Evolutionary conservation across 2,797 vertebrate species (phyloP).

Genomic region (Falco novaeseelandiae): DNA sequence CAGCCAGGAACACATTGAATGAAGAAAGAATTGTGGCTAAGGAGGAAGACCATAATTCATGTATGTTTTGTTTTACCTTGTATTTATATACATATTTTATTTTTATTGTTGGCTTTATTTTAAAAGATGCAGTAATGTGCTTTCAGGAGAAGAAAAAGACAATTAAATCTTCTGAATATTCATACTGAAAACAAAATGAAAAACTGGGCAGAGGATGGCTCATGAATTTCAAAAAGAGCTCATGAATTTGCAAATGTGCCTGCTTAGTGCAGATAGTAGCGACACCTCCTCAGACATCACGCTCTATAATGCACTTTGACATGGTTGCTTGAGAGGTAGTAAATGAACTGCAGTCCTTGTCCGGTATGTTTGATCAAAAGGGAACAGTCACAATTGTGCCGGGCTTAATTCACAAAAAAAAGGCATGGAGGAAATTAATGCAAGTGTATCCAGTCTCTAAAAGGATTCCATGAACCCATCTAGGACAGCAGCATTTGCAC

Average conservation of each 20-base stretch:
- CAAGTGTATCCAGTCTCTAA: background rate
- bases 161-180: background rate
- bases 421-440: slow-evolving; percentile 45
- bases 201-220: slow-evolving; percentile 19
- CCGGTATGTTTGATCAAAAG: slow-evolving; percentile 51
- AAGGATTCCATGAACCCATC: background rate
- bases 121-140: background rate
- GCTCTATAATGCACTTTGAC: slow-evolving; percentile 59
- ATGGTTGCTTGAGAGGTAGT: slow-evolving; percentile 52
- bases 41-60: background rate
- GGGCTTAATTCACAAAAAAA: slow-evolving; percentile 62
- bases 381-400: slow-evolving; percentile 16
- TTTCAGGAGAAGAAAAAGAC: background rate
- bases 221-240: slow-evolving; percentile 70
- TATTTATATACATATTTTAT: background rate
- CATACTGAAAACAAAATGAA: slow-evolving; percentile 47
- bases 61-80: background rate
- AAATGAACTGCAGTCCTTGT: slow-evolving; percentile 66
- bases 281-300: slow-evolving; percentile 56
- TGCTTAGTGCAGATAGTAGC: slow-evolving; percentile 62
- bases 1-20: background rate
- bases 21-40: background rate
- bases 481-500: background rate
- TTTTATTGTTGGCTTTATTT: background rate
- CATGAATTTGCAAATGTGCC: slow-evolving; percentile 73